Base-by-base conservation (phyloP, 2,797 vertebrate species). In the Gadopsis bispinosus region DNA sequence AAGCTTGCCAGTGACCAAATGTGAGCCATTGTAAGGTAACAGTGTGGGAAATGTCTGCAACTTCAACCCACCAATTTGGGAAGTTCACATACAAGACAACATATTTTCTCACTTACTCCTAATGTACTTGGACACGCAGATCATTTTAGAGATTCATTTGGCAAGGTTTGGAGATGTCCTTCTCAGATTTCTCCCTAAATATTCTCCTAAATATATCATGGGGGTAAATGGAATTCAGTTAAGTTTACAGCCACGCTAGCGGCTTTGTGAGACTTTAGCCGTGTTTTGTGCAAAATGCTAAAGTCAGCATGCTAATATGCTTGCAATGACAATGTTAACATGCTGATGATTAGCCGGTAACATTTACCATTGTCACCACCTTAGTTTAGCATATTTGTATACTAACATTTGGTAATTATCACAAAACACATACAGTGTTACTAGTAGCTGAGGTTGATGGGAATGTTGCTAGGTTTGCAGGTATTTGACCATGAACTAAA, bases 1-100 rank as follows among this genome's bases (percentile, higher is more conserved):
- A 55, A 54, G 33, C 67, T 8, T 53, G 37, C 43, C n/a, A 48
- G 35, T 33, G 60, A 76, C 14, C 22, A 69, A 43, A 62, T 67
- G 0, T 41, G 17, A 60, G 39, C 45, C 20, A 33, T 22, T 35
- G 3, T 51, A 8, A 47, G 39, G 26, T 17, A 61, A 29, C 20
- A 50, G 51, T 67, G 10, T 53, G 22, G n/a, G 13, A 33, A 31
- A 41, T 20, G 5, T 12, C 16, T 1, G 17, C 12, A 43, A 3
- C 43, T 26, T 53, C 1, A 45, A 22, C 22, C 43, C 10, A n/a
- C 16, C 51, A 29, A 56, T 20, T 19, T 19, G 29, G 7, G 50
- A 35, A 37, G 48, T 55, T 69, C 1, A 47, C 31, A 7, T 8
- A 62, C 11, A 43, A 45, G 19, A 51, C 29, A 33, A 47, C 26